Evolutionary conservation across 2,797 vertebrate species (phyloP), one percentile per base, ranked within the genome.

Genomic region (Halcyon smyrnensis): DNA sequence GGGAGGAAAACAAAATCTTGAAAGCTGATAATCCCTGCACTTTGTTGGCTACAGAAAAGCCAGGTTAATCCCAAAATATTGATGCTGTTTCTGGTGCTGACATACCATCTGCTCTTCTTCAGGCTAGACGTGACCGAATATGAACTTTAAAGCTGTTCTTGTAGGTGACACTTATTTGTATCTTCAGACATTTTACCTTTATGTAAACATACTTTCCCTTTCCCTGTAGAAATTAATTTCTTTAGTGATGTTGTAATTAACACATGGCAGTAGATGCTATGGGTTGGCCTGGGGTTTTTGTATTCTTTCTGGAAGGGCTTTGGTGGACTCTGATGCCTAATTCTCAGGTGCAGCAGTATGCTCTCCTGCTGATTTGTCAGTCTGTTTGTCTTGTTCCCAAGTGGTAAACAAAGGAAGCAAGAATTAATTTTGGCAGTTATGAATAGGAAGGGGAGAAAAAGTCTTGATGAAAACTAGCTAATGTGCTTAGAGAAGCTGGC

Each of bases 61-160:
- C 93, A 88, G 28, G 15, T 90, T 96, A 95, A 97, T 95, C 90
- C 83, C 90, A 87, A 90, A 90, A 97, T 68, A 81, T 89, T 30
- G 12, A 84, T 88, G 69, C 71, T 70, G 84, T 93, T 90, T 87
- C 65, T 86, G 53, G n/a, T 84, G 74, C 86, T 95, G 92, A 80
- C 57, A 8, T n/a, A 53, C 81, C 91, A 92, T 93, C 97, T 98
- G 92, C 83, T 97, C 92, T 84, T 92, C 39, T 71, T 91, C 74
- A 19, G 77, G 51, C 54, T 93, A 57, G 53, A 80, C 11, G 2
- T 90, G 90, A 96, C 94, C 11, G 2, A 32, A 67, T 70, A 32
- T 89, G 95, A 97, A 96, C 93, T 96, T 97, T 90, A 88, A 93
- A 97, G 76, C 90, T 62, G 24, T 95, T 95, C 86, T 54, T 63